Percentiles rank a stretch among this genome's conserved stretches.
Conservation (phyloP, 2,888 invertebrate species). For the Neoascia interrupta region DNA sequence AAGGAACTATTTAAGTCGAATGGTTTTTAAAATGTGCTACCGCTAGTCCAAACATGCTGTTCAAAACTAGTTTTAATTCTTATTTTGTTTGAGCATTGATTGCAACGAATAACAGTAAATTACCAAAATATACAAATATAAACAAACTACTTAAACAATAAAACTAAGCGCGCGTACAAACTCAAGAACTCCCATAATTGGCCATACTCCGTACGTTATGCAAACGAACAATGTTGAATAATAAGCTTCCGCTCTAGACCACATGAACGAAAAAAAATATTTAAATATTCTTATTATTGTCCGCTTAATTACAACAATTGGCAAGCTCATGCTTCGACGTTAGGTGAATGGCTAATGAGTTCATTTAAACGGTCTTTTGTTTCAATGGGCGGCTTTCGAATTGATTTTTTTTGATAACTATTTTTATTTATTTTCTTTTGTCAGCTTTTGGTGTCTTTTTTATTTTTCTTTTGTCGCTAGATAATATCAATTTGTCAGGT, state of each 20-base stretch:
- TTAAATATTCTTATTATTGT: constrained; percentile 28
- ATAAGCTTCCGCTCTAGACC: constrained; percentile 50
- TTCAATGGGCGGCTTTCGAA: constrained; percentile 5
- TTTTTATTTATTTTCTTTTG: too few relatives aligned
- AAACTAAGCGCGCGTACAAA: constrained; percentile 1
- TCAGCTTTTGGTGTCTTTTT: too few relatives aligned
- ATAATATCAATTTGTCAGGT: constrained; percentile 30
- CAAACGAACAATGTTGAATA: constrained; percentile 43
- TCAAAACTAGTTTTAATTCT: too few relatives aligned
- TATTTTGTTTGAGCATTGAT: constrained; percentile 13
- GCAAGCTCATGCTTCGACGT: constrained; percentile 26
- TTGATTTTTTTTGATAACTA: too few relatives aligned
- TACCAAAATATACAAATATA: neutral
- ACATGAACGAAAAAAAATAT: constrained; percentile 20
- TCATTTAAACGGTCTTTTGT: constrained; percentile 19
- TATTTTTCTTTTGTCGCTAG: constrained; percentile 18
- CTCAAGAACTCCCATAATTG: constrained; percentile 16
- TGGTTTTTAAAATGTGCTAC: constrained; percentile 10
- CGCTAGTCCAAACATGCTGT: too few relatives aligned
- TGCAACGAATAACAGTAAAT: constrained; percentile 22
- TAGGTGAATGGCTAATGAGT: constrained; percentile 53
- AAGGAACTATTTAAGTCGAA: constrained; percentile 7
- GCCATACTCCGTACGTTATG: neutral
- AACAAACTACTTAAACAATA: neutral
- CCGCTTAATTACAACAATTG: constrained; percentile 43